phyloP scores from a whole-genome alignment of 1,140 invertebrate species.

The Drosophila oshimai region DNA sequence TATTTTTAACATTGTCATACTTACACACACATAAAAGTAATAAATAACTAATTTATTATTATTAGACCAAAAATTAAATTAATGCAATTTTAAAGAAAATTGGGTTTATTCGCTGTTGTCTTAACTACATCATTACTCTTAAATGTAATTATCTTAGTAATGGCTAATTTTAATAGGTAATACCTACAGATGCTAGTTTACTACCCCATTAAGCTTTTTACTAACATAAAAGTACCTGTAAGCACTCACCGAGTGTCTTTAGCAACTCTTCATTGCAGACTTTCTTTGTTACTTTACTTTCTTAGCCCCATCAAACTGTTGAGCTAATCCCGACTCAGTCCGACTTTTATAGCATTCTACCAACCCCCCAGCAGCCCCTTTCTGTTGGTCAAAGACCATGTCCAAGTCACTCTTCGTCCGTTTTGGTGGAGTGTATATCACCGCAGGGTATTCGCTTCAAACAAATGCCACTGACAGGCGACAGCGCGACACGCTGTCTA shows the following conservation, averaged over 20 bases:
- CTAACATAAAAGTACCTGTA: conserved; percentile 2
- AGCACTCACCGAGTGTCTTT: background rate
- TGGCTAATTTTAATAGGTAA: too few relatives aligned
- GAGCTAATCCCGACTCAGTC: conserved; percentile 26
- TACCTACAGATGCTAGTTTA: background rate
- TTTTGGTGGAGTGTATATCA: conserved; percentile 35
- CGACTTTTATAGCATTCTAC: conserved; percentile 21
- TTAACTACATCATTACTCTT: too few relatives aligned
- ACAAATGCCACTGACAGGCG: conserved; percentile 65
- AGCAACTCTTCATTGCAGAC: conserved; percentile 5
- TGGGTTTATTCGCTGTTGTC: too few relatives aligned
- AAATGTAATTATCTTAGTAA: background rate
- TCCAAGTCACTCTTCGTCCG: conserved; percentile 28
- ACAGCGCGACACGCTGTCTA: conserved; percentile 78
- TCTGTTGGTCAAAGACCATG: conserved; percentile 22
- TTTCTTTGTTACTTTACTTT: conserved; percentile 20
- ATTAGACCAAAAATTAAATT: too few relatives aligned
- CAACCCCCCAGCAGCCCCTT: background rate
- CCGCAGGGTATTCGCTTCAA: conserved; percentile 64
- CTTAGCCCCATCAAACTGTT: conserved; percentile 23
- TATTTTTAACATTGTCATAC: too few relatives aligned
- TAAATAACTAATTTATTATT: too few relatives aligned
- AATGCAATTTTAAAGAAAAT: too few relatives aligned
- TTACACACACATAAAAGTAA: too few relatives aligned
- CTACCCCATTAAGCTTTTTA: background rate